phyloP scores from a whole-genome alignment of 2,797 vertebrate species.

The Hapalemur alaotrensis region DNA sequence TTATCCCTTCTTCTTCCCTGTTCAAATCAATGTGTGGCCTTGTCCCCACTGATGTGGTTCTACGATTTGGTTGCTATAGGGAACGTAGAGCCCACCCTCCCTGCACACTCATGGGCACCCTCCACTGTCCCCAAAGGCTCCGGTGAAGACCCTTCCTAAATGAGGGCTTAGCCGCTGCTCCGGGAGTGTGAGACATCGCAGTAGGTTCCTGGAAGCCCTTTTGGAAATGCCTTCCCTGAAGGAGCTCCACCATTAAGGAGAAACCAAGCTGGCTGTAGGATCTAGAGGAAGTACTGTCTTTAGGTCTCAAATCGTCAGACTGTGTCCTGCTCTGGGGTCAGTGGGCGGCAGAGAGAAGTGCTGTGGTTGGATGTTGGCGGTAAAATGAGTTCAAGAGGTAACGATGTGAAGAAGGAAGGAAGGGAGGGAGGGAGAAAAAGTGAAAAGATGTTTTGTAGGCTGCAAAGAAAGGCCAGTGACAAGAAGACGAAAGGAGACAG shows the following conservation, averaged over 20 bases:
- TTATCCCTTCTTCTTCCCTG: neutral
- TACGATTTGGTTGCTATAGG: neutral
- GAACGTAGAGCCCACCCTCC: neutral
- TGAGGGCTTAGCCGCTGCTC: neutral
- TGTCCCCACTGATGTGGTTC: neutral
- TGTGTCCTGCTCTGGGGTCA: fast-evolving
- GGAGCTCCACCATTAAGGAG: neutral
- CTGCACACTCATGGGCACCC: fast-evolving
- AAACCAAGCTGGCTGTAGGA: neutral
- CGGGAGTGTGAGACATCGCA: neutral
- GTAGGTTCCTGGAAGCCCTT: neutral
- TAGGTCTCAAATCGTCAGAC: neutral
- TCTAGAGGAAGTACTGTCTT: neutral
- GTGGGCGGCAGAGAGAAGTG: neutral
- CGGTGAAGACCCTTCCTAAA: neutral
- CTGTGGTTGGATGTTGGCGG: fast-evolving
- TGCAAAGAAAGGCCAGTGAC: neutral
- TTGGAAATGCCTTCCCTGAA: neutral
- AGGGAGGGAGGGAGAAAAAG: neutral
- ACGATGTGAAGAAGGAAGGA: too few species aligned
- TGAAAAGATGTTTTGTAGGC: neutral
- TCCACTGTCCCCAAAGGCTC: neutral
- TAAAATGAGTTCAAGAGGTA: neutral
- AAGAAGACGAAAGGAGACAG: neutral
- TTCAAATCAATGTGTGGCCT: neutral